Base-by-base conservation (phyloP, 2,797 vertebrate species). In the Iguana delicatissima region DNA sequence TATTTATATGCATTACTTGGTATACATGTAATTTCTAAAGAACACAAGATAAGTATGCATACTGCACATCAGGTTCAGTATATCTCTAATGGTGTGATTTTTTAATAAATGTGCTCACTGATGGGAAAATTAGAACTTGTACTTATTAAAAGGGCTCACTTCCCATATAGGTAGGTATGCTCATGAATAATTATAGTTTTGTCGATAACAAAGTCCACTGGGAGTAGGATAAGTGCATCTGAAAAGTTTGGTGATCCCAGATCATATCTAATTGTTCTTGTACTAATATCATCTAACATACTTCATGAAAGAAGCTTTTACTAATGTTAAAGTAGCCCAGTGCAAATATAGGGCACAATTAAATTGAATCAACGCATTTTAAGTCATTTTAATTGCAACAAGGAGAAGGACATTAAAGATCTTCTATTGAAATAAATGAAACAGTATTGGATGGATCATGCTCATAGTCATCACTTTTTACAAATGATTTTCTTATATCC, bases 81-180 rank as follows among this genome's bases (percentile, higher is more conserved):
- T 80, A 50, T 57, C 26, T 86, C 77, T 1, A 5, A 20, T 38
- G 32, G 69, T 42, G 52, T 22, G 32, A 74, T 82, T 55, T 87
- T 90, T 52, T 82, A 90, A 82, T 82, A 90, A 85, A 82, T 76
- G 55, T 82, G 84, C 89, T 82, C 50, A 42, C 0, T 86, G 50
- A 57, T 59, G 20, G 0, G 42, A 12, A 86, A 83, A 10, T 82
- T 80, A 12, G 13, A 91, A 77, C 2, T 57, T 77, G 4, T 74
- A 85, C 24, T 69, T 29, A 6, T 59, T 32, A 22, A 0, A 42
- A n/a, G 1, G 52, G 20, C n/a, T 90, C 73, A 79, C 9, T 85
- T 90, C 76, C n/a, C 26, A 52, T 67, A 46, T 42, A 81, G 18
- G 74, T 0, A 81, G 89, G 8, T 46, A 26, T 81, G 90, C 81